Conservation (phyloP, 2,888 invertebrate species). For the Hypomecis punctinalis region DNA sequence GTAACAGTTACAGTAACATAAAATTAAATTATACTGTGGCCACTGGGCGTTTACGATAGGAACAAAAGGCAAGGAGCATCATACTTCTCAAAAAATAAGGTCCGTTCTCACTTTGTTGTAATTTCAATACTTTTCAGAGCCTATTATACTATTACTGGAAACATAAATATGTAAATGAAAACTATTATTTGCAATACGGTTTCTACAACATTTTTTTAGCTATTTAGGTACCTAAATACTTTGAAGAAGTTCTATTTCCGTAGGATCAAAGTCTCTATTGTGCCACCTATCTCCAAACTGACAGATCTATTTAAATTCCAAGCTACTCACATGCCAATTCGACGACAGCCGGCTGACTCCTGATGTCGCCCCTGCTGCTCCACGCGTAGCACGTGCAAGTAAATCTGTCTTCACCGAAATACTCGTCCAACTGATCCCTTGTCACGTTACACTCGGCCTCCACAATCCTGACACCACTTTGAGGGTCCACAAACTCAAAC, state of each 20-base stretch:
- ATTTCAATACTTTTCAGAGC: too few relatives aligned
- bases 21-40: too few relatives aligned
- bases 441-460: conserved; percentile 95
- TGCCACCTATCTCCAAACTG: conserved; percentile 35
- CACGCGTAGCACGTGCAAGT: conserved; percentile 98
- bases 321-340: conserved; percentile 96
- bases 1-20: too few relatives aligned
- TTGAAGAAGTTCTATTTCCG: background rate
- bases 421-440: conserved; percentile 96
- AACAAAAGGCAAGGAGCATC: too few relatives aligned
- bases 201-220: too few relatives aligned
- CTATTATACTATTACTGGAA: too few relatives aligned
- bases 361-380: conserved; percentile 93
- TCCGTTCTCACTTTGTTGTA: too few relatives aligned
- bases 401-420: conserved; percentile 94
- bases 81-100: too few relatives aligned
- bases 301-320: conserved; percentile 44
- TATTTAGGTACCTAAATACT: background rate
- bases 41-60: too few relatives aligned
- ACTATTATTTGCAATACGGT: too few relatives aligned
- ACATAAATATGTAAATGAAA: too few relatives aligned
- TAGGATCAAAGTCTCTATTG: conserved; percentile 13
- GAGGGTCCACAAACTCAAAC: conserved; percentile 95
- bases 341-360: conserved; percentile 94
- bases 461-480: conserved; percentile 93